phyloP scores from a whole-genome alignment of 2,113 vertebrate genomes.

The Tragulus kanchil region DNA sequence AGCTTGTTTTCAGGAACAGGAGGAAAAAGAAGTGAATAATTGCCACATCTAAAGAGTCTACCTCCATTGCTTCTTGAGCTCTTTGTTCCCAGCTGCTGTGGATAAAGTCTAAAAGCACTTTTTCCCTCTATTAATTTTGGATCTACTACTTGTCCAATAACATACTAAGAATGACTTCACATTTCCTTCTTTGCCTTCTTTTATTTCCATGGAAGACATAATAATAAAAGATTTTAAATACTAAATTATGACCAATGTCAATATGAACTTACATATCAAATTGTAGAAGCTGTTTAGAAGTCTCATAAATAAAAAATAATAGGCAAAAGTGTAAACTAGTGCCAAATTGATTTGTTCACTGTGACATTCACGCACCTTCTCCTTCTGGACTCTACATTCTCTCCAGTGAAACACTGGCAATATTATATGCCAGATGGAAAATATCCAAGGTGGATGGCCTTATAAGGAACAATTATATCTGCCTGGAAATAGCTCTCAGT shows the following conservation, averaged over 20 bases:
- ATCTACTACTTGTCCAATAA: background rate
- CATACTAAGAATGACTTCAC: background rate
- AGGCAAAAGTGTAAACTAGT: conserved; percentile 53
- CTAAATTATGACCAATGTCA: background rate
- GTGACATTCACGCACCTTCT: conserved; percentile 51
- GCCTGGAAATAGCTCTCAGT: background rate
- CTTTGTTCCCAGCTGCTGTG: background rate
- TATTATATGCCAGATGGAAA: conserved; percentile 16
- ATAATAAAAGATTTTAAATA: conserved; percentile 36
- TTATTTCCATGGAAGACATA: conserved; percentile 25
- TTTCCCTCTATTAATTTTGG: background rate
- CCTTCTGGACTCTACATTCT: background rate
- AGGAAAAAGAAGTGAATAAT: background rate
- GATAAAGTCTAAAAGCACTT: background rate
- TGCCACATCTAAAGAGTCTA: background rate
- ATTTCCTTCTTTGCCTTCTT: background rate
- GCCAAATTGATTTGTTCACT: conserved; percentile 8
- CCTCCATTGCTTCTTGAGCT: background rate
- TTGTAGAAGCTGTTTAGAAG: conserved; percentile 47
- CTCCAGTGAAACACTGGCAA: background rate
- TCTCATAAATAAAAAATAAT: conserved; percentile 38
- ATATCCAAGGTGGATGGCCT: background rate
- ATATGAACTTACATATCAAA: conserved; percentile 43
- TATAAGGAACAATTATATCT: background rate
- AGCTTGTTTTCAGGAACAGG: background rate